Evolutionary conservation across 2,113 vertebrate genomes (phyloP).

Genomic region (Calcarius ornatus): DNA sequence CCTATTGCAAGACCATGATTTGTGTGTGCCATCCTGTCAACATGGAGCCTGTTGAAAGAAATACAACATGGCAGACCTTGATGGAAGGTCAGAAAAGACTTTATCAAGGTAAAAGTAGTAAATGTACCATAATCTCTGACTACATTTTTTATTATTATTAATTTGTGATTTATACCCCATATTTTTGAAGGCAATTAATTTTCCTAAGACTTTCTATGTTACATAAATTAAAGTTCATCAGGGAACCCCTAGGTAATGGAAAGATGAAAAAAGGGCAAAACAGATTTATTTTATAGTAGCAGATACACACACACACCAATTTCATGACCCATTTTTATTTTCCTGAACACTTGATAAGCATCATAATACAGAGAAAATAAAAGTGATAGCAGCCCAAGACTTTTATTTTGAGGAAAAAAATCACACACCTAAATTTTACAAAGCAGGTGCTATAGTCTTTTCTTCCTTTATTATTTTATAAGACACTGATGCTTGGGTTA

Average conservation of each 20-base stretch:
- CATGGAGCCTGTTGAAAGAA: not conserved
- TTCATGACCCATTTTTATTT: not conserved
- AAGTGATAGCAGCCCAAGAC: not conserved
- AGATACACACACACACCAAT: not conserved
- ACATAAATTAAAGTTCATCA: not conserved
- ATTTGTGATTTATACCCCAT: not conserved
- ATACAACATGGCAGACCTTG: not conserved
- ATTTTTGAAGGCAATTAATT: not conserved
- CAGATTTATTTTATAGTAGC: not conserved
- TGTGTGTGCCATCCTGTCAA: not conserved
- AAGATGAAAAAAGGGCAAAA: not conserved
- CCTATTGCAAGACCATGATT: not conserved
- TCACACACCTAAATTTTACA: not conserved
- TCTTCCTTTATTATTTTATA: slow-evolving; percentile 4
- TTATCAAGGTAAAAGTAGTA: not conserved
- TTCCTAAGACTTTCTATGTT: not conserved
- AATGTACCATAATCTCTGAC: not conserved
- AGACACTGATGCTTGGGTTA: not conserved
- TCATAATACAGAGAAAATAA: not conserved
- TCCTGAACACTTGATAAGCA: not conserved
- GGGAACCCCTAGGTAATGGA: not conserved
- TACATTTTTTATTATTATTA: not conserved
- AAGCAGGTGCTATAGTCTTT: not conserved
- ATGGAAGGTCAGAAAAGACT: not conserved
- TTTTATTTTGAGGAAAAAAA: not conserved